Percentiles rank a stretch among this genome's conserved stretches.
Conservation (phyloP, 1,140 invertebrate genomes). For the Calycopis cecrops region DNA sequence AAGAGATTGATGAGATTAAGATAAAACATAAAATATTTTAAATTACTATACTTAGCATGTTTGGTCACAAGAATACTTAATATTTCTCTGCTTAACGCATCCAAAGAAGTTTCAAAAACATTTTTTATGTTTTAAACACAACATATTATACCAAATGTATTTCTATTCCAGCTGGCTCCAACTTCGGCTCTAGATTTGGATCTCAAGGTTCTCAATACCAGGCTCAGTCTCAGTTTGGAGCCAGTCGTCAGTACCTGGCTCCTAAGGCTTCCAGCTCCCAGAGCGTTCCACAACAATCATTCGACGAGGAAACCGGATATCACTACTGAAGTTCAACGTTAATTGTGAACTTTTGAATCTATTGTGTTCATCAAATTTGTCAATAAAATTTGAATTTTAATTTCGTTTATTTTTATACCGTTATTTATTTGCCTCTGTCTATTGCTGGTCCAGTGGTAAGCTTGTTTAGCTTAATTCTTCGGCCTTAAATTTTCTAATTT, state of each 20-base stretch:
- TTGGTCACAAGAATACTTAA: too few relatives aligned
- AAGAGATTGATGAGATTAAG: too few relatives aligned
- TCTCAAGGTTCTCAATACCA: conserved; percentile 7
- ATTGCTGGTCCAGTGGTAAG: too few relatives aligned
- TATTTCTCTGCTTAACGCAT: too few relatives aligned
- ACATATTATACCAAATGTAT: too few relatives aligned
- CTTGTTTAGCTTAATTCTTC: too few relatives aligned
- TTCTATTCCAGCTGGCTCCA: conserved; percentile 11
- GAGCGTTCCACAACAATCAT: conserved; percentile 51
- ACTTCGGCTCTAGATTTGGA: conserved; percentile 6
- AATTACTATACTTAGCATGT: too few relatives aligned
- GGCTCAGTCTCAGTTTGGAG: conserved; percentile 23
- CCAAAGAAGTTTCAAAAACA: too few relatives aligned
- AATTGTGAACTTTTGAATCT: conserved; percentile 14
- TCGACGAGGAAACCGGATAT: conserved; percentile 61
- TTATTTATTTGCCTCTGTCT: too few relatives aligned
- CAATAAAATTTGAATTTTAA: conserved; percentile 14
- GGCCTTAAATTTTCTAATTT: too few relatives aligned
- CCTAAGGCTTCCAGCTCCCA: conserved; percentile 38
- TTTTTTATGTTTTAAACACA: too few relatives aligned
- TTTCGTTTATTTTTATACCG: conserved; percentile 4
- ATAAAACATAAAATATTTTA: too few relatives aligned
- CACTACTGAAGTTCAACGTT: conserved; percentile 39
- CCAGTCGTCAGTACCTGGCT: conserved; percentile 53
- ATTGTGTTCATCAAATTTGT: conserved; percentile 28